Evolutionary conservation across 2,888 invertebrate genomes (phyloP), one percentile per base, ranked within the genome.

Genomic region (Dryomyza anilis): DNA sequence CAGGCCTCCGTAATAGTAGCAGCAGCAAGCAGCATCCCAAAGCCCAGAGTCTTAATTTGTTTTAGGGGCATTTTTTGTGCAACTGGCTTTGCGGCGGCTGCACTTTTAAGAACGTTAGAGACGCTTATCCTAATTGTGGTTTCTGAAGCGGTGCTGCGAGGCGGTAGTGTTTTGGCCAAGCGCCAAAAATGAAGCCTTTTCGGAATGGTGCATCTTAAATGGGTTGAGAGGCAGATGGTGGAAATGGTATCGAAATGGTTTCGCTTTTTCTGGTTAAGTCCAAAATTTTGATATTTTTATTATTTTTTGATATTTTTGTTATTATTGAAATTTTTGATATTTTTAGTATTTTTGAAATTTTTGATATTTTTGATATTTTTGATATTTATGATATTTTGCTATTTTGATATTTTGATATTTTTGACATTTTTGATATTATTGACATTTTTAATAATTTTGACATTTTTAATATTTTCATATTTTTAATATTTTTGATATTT

Each of bases 71-170:
- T 60, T 60, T 50, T 39, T 60, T 60, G n/a, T n/a, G n/a, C 36
- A 16, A 48, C 50, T 25, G 10, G 21, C 27, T 10, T 33, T 61
- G 43, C 43, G 8, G 52, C 53, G 52, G 53, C 52, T 57, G 53
- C 59, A 50, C 60, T 59, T 59, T 46, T 59, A 55, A 59, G 45
- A 29, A 43, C 64, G 59, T 64, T 64, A 64, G 53, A 43, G 64
- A 23, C 59, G 74, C 72, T 73, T 74, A 75, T 74, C 73, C 74
- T 74, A 75, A 74, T 74, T 75, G 74, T 75, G 74, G 74, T 73
- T 72, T 71, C 69, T 58, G 45, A 46, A 57, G 57, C 43, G 50
- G 21, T 56, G 53, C 55, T 29, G 12, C 29, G 19, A 12, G 6
- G 25, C 8, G 30, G 30, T 30, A 33, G 30, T 19, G 30, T 25